Evolutionary conservation across 1,140 invertebrate genomes (phyloP), one percentile per base, ranked within the genome.

Genomic region (Lysiphlebus fabarum): DNA sequence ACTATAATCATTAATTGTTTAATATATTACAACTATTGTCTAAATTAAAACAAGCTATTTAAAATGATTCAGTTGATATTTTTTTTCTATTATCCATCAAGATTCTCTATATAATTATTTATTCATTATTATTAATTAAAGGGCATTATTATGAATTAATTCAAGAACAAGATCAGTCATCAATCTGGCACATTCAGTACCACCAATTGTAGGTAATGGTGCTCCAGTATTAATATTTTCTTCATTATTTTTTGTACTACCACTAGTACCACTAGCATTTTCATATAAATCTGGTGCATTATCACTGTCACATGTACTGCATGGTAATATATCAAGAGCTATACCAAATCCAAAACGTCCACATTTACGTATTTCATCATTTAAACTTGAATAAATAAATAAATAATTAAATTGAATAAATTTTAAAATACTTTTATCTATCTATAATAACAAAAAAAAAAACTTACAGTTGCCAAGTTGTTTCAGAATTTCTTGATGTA

Each of bases 231-330:
- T 68, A 17, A 60, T 55, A 49, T 37, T 9, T 7, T 72, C 70
- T 36, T 66, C 68, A 43, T 69, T 64, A 7, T 62, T 63, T 6
- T 64, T 51, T 55, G 73, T 79, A 26, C 17, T 4, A 26, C 17
- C 17, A 26, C 17, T 3, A 17, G 2, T 4, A 26, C 17, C 17
- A 26, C 17, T 26, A 26, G 17, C 17, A 26, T 26, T 26, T 66
- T 83, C 82, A 65, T 88, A 89, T 56, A 89, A 70, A 67, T 89
- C 87, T 0, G 87, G 87, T 0, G 87, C 87, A 65, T 87, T 83
- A 49, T 86, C 81, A 38, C 86, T 87, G 12, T 85, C 83, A 59
- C 87, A 88, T 0, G 85, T 88, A 64, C 85, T 86, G 26, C 88
- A 88, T 7, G 87, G 87, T 56, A 87, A 81, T 67, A 89, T 88